Percentiles rank a stretch among this genome's conserved stretches.
Evolutionary conservation across 2,888 invertebrate genomes (phyloP).

Genomic region (Latrodectus hesperus): DNA sequence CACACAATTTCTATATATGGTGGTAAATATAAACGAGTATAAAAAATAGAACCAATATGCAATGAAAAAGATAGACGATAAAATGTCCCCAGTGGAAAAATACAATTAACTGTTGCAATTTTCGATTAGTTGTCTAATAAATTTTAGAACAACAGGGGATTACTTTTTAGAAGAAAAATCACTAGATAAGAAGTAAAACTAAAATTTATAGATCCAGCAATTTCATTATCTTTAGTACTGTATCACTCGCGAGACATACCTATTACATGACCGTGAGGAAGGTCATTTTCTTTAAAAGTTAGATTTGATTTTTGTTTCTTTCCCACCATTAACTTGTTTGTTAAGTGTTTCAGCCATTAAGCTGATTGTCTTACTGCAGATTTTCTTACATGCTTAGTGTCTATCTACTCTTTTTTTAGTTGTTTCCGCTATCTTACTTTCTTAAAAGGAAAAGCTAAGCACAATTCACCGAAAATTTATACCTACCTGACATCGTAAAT

Average conservation of each 20-base stretch:
- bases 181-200: neutral
- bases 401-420: neutral
- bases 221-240: conserved; percentile 42
- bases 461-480: too few species aligned
- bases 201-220: conserved; percentile 10
- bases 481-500: too few species aligned
- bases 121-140: conserved; percentile 30
- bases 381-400: neutral
- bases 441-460: too few species aligned
- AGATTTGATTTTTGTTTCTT: conserved; percentile 18
- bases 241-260: conserved; percentile 4
- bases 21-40: too few species aligned
- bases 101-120: conserved; percentile 21
- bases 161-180: neutral
- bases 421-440: too few species aligned
- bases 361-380: conserved; percentile 13
- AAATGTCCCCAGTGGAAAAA: neutral
- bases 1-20: too few species aligned
- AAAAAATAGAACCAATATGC: too few species aligned
- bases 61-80: too few species aligned
- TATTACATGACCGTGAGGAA: conserved; percentile 8
- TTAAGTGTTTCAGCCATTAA: conserved; percentile 38
- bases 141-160: conserved; percentile 12
- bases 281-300: conserved; percentile 46
- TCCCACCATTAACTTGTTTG: conserved; percentile 17